Percentiles rank a stretch among this genome's conserved stretches.
These are phyloP conservation scores for Saccopteryx bilineata DNA, from an alignment of 2,113 vertebrate species.

Conservation along the genomic window DNA sequence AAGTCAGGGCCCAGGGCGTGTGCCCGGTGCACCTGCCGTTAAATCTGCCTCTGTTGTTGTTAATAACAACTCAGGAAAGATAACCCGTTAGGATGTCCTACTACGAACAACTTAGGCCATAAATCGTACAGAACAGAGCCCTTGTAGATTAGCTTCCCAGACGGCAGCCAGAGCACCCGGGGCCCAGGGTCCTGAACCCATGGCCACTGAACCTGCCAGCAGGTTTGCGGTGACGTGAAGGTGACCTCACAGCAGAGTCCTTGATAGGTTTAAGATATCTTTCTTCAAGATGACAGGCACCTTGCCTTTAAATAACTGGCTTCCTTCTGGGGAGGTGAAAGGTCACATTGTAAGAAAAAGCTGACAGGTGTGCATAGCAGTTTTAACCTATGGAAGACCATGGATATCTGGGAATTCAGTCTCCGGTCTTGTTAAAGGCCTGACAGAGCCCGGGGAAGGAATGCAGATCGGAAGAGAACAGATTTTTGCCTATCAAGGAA, in stretches of 20 bases:
- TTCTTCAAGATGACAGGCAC: constrained; percentile 72
- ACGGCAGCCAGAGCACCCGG: too few species aligned
- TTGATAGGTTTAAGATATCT: constrained; percentile 60
- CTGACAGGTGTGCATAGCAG: constrained; percentile 70
- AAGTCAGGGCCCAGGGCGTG: too few species aligned
- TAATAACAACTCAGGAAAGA: too few species aligned
- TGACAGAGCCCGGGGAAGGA: constrained; percentile 57
- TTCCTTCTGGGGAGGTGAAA: constrained; percentile 45
- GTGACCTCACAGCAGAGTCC: background rate
- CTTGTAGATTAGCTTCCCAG: too few species aligned
- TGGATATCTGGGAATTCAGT: constrained; percentile 58
- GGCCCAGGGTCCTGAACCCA: too few species aligned
- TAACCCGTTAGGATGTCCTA: too few species aligned
- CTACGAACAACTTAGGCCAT: too few species aligned
- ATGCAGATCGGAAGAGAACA: constrained; percentile 44
- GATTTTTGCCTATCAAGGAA: constrained; percentile 56
- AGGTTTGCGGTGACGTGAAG: too few species aligned
- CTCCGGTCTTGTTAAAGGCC: constrained; percentile 48
- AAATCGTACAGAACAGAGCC: too few species aligned
- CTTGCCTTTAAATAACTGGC: constrained; percentile 62
- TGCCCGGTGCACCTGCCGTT: too few species aligned
- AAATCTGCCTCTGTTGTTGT: too few species aligned
- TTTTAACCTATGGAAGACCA: constrained; percentile 62
- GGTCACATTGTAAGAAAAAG: constrained; percentile 69
- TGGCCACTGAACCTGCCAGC: too few species aligned